Percentiles rank a stretch among this genome's conserved stretches.
Conservation (phyloP, 1,140 invertebrate species). For the Lordiphosa stackelbergi region DNA sequence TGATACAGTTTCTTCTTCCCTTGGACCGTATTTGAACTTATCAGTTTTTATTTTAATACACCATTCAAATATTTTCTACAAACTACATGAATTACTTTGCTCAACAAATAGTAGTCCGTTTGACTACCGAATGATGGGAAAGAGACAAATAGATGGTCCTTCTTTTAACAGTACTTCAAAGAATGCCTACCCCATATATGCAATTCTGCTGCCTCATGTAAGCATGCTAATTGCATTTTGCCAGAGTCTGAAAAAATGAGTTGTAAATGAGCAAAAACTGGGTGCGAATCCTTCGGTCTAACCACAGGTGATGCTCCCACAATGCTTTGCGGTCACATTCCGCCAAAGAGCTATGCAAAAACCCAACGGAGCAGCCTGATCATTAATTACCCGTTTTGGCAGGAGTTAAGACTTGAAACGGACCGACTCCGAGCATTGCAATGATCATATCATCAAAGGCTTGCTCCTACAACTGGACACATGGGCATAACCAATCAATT, state of each 20-base stretch:
- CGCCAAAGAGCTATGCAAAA: conserved; percentile 36
- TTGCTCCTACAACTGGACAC: conserved; percentile 32
- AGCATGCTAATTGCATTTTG: conserved; percentile 70
- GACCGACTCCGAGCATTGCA: conserved; percentile 45
- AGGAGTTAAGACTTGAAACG: conserved; percentile 43
- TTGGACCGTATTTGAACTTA: too few relatives aligned
- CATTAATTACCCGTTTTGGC: conserved; percentile 52
- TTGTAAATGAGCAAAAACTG: conserved; percentile 66
- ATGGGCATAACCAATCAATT: conserved; percentile 56
- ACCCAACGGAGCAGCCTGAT: conserved; percentile 15
- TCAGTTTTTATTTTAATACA: too few relatives aligned
- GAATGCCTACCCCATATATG: conserved; percentile 22
- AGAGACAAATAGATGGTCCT: too few relatives aligned
- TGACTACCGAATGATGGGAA: too few relatives aligned
- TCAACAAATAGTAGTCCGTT: too few relatives aligned
- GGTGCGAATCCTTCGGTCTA: conserved; percentile 25
- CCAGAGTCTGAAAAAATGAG: conserved; percentile 69
- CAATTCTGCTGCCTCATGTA: conserved; percentile 49
- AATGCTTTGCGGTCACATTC: conserved; percentile 51
- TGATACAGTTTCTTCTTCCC: too few relatives aligned
- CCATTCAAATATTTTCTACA: too few relatives aligned
- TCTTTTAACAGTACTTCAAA: conserved; percentile 47
- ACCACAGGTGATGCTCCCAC: conserved; percentile 19
- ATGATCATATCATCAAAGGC: conserved; percentile 66
- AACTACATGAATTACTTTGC: too few relatives aligned